These are phyloP conservation scores for Apamea anceps DNA, from an alignment of 2,888 invertebrate species.

Conservation along the genomic window DNA sequence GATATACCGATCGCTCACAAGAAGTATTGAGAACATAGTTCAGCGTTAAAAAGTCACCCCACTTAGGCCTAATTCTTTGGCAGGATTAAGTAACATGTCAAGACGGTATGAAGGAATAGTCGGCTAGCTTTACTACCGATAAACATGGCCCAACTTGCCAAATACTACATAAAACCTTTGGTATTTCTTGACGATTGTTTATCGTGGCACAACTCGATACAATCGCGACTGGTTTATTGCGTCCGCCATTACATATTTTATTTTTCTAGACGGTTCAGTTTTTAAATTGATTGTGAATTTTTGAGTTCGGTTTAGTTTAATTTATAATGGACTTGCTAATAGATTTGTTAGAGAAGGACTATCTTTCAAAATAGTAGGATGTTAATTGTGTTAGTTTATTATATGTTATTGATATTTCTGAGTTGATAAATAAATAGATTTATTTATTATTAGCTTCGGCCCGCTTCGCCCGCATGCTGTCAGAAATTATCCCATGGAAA, in stretches of 20 bases:
- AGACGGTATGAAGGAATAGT: constrained; percentile 55
- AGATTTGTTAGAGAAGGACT: neutral
- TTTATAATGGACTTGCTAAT: neutral
- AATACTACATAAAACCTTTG: constrained; percentile 55
- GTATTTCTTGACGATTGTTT: constrained; percentile 51
- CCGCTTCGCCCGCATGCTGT: no score
- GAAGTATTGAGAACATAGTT: constrained; percentile 31
- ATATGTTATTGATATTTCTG: neutral
- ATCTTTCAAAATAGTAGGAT: neutral
- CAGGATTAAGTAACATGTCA: constrained; percentile 64
- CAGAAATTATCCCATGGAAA: no score
- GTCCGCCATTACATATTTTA: constrained; percentile 23
- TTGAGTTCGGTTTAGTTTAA: neutral
- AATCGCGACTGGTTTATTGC: constrained; percentile 48
- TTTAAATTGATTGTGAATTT: neutral
- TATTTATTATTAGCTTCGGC: no score
- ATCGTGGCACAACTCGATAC: constrained; percentile 30
- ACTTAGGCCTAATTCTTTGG: constrained; percentile 52
- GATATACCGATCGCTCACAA: constrained; percentile 28
- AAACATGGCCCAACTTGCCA: constrained; percentile 58
- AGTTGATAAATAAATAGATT: neutral
- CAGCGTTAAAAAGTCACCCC: constrained; percentile 36
- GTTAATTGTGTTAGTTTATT: no score
- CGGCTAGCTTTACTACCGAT: constrained; percentile 59
- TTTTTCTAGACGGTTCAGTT: constrained; percentile 31